These are phyloP conservation scores for Cephalopterus ornatus DNA, from an alignment of 2,113 vertebrate genomes.

Conservation along the genomic window DNA sequence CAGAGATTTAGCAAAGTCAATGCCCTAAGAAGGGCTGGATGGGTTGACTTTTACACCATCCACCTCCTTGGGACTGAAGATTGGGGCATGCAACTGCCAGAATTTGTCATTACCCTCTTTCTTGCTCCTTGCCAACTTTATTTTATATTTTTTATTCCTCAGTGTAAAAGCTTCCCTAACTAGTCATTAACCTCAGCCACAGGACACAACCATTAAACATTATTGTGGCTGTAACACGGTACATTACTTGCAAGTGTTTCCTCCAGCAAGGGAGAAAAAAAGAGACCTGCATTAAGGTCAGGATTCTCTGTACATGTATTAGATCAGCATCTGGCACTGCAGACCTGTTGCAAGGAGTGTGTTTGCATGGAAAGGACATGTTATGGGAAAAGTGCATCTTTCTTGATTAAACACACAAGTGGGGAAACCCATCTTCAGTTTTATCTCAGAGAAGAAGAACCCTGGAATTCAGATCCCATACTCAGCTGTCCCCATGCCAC, in stretches of 20 bases:
- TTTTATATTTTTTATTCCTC: slow-evolving; percentile 1
- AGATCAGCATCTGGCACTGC: neutral
- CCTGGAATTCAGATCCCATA: neutral
- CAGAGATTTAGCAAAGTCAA: neutral
- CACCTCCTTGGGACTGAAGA: neutral
- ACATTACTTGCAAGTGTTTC: slow-evolving; percentile 41
- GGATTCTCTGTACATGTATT: neutral
- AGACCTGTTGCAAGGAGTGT: neutral
- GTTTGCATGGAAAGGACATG: neutral
- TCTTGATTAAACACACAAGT: neutral
- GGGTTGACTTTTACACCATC: neutral
- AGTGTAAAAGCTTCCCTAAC: slow-evolving; percentile 20
- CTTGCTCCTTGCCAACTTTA: neutral
- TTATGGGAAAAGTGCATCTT: neutral
- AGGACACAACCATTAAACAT: slow-evolving; percentile 50
- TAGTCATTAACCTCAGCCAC: slow-evolving; percentile 52
- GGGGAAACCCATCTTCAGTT: neutral
- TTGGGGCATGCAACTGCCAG: neutral
- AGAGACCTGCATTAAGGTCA: neutral
- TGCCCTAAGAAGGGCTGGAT: neutral
- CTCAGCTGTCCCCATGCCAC: neutral
- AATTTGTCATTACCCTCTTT: neutral
- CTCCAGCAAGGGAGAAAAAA: neutral
- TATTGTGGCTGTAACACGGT: slow-evolving; percentile 47
- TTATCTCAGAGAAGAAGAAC: neutral